Evolutionary conservation across 2,888 invertebrate genomes (phyloP).

Genomic region (Sminthurides aquaticus): DNA sequence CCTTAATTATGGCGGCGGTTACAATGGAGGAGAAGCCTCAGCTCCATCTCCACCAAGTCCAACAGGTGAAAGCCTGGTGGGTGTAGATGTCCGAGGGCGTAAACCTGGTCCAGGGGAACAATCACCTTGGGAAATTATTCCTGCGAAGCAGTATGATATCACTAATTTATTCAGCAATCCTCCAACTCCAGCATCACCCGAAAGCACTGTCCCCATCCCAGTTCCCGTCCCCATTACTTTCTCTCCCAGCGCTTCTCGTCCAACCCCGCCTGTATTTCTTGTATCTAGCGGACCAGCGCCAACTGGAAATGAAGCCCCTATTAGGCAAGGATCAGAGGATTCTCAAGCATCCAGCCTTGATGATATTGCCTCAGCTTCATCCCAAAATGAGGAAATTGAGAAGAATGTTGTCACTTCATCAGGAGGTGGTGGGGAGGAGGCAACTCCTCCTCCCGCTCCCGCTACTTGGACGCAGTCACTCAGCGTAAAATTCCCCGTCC

Average conservation of each 20-base stretch:
- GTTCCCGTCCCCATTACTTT: conserved; percentile 40
- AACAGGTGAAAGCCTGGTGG: background rate
- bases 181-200: conserved; percentile 3
- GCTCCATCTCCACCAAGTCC: conserved; percentile 11
- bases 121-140: conserved; percentile 40
- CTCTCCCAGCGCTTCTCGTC: conserved; percentile 36
- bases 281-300: conserved; percentile 13
- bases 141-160: conserved; percentile 41
- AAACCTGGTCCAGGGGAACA: background rate
- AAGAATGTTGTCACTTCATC: conserved; percentile 17
- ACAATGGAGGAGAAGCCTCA: conserved; percentile 11
- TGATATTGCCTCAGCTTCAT: conserved; percentile 9
- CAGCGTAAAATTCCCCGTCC: conserved; percentile 29
- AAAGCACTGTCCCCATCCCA: conserved; percentile 1
- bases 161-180: conserved; percentile 38
- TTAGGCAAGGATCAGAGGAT: background rate
- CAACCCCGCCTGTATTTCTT: conserved; percentile 33
- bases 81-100: background rate
- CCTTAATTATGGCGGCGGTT: background rate
- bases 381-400: conserved; percentile 2
- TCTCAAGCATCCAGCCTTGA: background rate
- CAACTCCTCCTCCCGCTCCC: background rate
- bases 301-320: background rate
- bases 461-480: conserved; percentile 19
- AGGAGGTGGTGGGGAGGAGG: conserved; percentile 8